Conservation (phyloP, 1,140 invertebrate species). For the Drosophila aff. region DNA sequence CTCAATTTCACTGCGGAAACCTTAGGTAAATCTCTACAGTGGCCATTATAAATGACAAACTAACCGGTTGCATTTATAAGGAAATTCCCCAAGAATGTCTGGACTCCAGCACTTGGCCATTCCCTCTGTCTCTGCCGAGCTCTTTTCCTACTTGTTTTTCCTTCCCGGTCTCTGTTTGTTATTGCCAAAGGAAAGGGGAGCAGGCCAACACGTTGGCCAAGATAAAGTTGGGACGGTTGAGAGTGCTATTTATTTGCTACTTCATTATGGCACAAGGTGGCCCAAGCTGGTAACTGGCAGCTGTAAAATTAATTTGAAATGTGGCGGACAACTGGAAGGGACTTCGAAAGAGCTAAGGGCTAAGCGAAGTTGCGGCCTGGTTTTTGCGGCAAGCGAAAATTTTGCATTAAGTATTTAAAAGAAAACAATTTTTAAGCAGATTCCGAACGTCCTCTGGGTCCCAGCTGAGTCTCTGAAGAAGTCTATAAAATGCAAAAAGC, state of each 20-base stretch:
- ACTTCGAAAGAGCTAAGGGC: neutral
- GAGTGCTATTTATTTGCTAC: constrained; percentile 75
- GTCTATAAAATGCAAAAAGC: constrained; percentile 39
- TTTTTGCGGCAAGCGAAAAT: constrained; percentile 29
- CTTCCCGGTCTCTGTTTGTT: constrained; percentile 15
- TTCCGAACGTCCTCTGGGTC: constrained; percentile 17
- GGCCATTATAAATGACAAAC: constrained; percentile 58
- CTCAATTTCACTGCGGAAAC: neutral
- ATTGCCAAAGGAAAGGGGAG: constrained; percentile 7
- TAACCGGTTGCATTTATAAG: constrained; percentile 67
- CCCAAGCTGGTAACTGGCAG: constrained; percentile 49
- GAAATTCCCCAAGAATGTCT: constrained; percentile 34
- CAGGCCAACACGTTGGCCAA: neutral
- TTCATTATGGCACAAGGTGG: constrained; percentile 73
- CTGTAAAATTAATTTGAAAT: constrained; percentile 81
- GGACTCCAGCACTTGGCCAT: constrained; percentile 15
- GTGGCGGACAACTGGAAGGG: constrained; percentile 33
- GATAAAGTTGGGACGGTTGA: neutral
- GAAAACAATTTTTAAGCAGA: constrained; percentile 53
- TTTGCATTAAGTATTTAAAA: constrained; percentile 69
- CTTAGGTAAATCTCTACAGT: neutral
- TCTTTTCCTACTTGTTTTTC: constrained; percentile 16
- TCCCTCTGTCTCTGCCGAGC: neutral
- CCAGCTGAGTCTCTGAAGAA: constrained; percentile 10
- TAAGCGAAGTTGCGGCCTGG: constrained; percentile 6